These are phyloP conservation scores for Sinonovacula constricta DNA, from an alignment of 1,140 invertebrate species.

Conservation along the genomic window DNA sequence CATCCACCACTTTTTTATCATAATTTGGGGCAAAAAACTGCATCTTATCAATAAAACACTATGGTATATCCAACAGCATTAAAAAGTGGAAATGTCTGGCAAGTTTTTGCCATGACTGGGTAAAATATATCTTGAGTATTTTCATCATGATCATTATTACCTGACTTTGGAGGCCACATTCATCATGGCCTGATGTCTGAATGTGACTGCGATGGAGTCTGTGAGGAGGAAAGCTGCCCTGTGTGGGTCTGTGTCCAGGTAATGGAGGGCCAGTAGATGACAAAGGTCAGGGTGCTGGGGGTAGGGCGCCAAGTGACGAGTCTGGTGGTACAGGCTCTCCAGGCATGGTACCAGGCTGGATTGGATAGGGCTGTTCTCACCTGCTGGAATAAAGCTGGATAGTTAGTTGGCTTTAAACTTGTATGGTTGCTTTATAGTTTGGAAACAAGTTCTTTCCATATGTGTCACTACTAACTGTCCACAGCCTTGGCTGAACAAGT, in stretches of 20 bases:
- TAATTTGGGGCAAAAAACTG: too few species aligned
- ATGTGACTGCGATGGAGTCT: conserved; percentile 66
- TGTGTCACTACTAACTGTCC: neutral
- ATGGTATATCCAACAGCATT: too few species aligned
- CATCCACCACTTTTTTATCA: too few species aligned
- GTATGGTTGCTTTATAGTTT: neutral
- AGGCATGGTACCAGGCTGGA: conserved; percentile 40
- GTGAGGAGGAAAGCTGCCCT: conserved; percentile 63
- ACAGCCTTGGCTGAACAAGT: too few species aligned
- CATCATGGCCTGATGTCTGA: conserved; percentile 64
- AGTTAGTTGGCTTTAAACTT: too few species aligned
- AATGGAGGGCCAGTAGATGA: conserved; percentile 60
- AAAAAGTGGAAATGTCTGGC: too few species aligned
- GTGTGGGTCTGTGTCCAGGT: conserved; percentile 48
- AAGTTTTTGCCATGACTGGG: too few species aligned
- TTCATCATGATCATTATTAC: too few species aligned
- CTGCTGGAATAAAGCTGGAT: neutral
- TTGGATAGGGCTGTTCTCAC: too few species aligned
- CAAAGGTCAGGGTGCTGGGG: conserved; percentile 58
- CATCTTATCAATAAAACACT: too few species aligned
- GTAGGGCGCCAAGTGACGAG: conserved; percentile 58
- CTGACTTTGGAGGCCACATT: conserved; percentile 62
- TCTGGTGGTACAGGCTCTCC: conserved; percentile 53
- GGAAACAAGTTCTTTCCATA: neutral
- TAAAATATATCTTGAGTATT: too few species aligned